Evolutionary conservation across 2,113 vertebrate species (phyloP).

Genomic region (Galbula dea): DNA sequence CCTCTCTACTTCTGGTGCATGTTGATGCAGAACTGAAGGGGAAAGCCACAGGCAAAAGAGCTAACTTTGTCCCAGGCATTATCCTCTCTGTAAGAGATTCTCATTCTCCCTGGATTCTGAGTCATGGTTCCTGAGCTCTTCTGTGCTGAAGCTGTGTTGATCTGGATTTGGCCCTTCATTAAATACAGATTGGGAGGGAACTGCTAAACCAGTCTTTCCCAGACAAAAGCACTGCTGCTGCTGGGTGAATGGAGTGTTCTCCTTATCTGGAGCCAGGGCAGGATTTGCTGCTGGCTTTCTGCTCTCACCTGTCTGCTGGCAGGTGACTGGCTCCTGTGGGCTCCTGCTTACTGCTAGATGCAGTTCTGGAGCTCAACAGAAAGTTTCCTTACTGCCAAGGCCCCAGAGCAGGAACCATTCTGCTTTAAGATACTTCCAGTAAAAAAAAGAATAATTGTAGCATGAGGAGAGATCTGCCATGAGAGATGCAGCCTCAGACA

Average conservation of each 20-base stretch:
- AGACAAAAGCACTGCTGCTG: background rate
- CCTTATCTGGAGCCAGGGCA: background rate
- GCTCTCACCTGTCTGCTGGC: background rate
- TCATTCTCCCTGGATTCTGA: background rate
- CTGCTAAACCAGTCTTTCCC: background rate
- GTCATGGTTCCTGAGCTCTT: background rate
- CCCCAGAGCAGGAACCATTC: background rate
- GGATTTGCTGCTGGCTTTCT: background rate
- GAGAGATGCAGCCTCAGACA: background rate
- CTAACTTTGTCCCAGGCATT: background rate
- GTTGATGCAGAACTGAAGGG: background rate
- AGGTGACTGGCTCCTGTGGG: background rate
- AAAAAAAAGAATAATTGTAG: background rate
- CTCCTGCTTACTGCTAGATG: background rate
- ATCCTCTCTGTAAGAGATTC: background rate
- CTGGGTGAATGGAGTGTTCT: background rate
- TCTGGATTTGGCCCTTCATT: background rate
- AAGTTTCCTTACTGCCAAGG: background rate
- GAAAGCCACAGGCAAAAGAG: background rate
- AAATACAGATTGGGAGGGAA: background rate
- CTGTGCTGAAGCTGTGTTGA: background rate
- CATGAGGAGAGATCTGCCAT: background rate
- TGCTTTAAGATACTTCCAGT: background rate
- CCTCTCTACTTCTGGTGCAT: background rate
- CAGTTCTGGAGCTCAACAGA: background rate